Evolutionary conservation across 2,888 invertebrate species (phyloP).

Genomic region (Oligia latruncula): DNA sequence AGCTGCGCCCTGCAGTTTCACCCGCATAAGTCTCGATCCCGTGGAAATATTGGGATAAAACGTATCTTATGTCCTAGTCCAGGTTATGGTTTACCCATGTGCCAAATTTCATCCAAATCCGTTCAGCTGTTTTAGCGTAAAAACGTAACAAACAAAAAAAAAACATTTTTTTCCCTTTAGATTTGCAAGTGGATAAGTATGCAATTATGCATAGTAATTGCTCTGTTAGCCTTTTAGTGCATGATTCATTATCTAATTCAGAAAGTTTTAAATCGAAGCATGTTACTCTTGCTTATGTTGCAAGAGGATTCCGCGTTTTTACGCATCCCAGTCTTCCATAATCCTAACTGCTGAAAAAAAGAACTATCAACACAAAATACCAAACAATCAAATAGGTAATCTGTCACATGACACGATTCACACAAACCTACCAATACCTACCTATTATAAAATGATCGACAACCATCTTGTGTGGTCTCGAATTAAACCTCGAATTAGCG

Average conservation of each 20-base stretch:
- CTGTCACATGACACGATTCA: conserved; percentile 10
- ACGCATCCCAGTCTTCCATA: not conserved
- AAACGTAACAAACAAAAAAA: not conserved
- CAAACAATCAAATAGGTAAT: conserved; percentile 9
- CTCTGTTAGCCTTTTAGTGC: not conserved
- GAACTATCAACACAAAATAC: not conserved
- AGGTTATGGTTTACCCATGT: too few relatives aligned
- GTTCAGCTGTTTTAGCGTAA: not conserved
- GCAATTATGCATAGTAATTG: not conserved
- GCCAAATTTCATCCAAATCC: not conserved
- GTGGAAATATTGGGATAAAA: not conserved
- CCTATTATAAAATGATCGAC: conserved; percentile 28
- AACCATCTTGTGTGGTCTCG: conserved; percentile 61
- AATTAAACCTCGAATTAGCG: conserved; percentile 64
- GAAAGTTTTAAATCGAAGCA: not conserved
- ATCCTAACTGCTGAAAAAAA: not conserved
- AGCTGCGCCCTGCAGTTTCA: not conserved
- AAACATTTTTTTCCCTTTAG: too few relatives aligned
- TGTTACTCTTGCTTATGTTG: not conserved
- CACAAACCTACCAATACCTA: conserved; percentile 15
- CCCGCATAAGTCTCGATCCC: not conserved
- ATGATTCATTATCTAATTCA: not conserved
- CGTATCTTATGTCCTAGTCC: too few relatives aligned
- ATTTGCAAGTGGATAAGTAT: not conserved
- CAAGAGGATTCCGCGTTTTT: too few relatives aligned